A percentile compares a stretch with the other conserved stretches of the same genome.
phyloP scores from a whole-genome alignment of 2,888 invertebrate genomes.

The Caenorhabditis becei region DNA sequence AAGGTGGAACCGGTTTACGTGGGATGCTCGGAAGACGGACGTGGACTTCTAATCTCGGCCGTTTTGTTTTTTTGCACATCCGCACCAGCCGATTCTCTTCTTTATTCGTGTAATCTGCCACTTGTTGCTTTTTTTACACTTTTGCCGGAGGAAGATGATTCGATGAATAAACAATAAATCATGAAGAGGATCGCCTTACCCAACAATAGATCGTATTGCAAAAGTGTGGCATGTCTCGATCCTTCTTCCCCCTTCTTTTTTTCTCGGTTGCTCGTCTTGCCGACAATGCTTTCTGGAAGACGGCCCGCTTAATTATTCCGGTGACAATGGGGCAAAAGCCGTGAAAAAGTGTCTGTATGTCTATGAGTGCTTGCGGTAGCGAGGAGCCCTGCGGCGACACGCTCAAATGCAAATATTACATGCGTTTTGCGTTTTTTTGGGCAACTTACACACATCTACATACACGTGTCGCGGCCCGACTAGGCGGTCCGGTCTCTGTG shows the following conservation, averaged over 20 bases:
- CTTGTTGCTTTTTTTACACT: slow-evolving; percentile 42
- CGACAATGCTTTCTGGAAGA: slow-evolving; percentile 21
- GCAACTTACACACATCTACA: slow-evolving; percentile 53
- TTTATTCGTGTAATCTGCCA: slow-evolving; percentile 12
- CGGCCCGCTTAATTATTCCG: slow-evolving; percentile 49
- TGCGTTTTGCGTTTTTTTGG: slow-evolving; percentile 53
- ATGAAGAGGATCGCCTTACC: slow-evolving; percentile 46
- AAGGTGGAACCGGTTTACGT: slow-evolving; percentile 5
- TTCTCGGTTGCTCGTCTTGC: neutral
- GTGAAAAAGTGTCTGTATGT: slow-evolving; percentile 54
- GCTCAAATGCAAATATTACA: slow-evolving; percentile 54
- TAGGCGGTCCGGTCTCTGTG: slow-evolving; percentile 46
- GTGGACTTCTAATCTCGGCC: slow-evolving; percentile 31
- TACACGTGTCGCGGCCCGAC: slow-evolving; percentile 42
- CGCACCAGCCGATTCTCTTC: neutral
- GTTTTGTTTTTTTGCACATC: neutral
- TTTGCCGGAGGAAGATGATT: slow-evolving; percentile 28
- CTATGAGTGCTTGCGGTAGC: slow-evolving; percentile 45
- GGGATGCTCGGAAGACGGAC: neutral
- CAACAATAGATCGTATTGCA: slow-evolving; percentile 55
- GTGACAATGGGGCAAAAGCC: slow-evolving; percentile 56
- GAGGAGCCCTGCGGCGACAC: slow-evolving; percentile 38
- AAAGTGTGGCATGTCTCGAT: slow-evolving; percentile 7
- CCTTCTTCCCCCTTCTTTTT: too few species aligned
- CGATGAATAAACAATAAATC: slow-evolving; percentile 35